Percentiles rank a stretch among this genome's conserved stretches.
Conservation (phyloP, 2,797 vertebrate genomes). For the Cyprinella venusta region DNA sequence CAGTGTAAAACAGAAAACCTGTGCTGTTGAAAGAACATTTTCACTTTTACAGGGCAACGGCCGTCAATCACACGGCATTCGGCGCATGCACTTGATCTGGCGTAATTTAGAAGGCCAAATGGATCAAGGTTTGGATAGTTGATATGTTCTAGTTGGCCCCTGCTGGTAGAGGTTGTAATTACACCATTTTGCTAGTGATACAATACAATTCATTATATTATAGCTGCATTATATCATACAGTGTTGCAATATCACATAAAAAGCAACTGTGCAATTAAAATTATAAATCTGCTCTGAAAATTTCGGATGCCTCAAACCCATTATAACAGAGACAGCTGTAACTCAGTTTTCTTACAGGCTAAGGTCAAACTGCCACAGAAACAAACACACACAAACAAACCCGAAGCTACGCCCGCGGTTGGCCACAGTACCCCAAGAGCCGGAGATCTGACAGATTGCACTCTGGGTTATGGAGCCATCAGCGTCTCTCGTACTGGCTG, state of each 20-base stretch:
- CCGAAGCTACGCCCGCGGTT: slow-evolving; percentile 61
- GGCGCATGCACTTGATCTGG: background rate
- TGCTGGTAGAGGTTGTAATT: background rate
- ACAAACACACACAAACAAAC: slow-evolving; percentile 32
- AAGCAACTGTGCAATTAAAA: background rate
- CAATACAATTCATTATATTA: background rate
- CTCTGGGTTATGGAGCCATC: slow-evolving; percentile 71
- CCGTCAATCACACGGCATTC: slow-evolving; percentile 26
- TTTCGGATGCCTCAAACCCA: background rate
- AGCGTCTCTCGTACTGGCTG: slow-evolving; percentile 72
- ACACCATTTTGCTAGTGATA: background rate
- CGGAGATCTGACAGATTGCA: slow-evolving; percentile 72
- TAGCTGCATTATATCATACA: background rate
- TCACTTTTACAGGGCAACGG: slow-evolving; percentile 14
- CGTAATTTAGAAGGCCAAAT: background rate
- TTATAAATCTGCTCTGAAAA: background rate
- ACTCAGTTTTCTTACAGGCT: background rate
- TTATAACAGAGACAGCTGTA: slow-evolving; percentile 1
- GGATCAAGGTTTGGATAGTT: background rate
- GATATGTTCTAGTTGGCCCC: background rate
- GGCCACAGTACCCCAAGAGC: slow-evolving; percentile 64
- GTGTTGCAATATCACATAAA: background rate
- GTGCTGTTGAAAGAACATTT: background rate
- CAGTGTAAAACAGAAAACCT: slow-evolving; percentile 9
- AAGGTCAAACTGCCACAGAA: background rate